Base-by-base conservation (phyloP, 2,797 vertebrate genomes). In the Brachyrhaphis roseni region DNA sequence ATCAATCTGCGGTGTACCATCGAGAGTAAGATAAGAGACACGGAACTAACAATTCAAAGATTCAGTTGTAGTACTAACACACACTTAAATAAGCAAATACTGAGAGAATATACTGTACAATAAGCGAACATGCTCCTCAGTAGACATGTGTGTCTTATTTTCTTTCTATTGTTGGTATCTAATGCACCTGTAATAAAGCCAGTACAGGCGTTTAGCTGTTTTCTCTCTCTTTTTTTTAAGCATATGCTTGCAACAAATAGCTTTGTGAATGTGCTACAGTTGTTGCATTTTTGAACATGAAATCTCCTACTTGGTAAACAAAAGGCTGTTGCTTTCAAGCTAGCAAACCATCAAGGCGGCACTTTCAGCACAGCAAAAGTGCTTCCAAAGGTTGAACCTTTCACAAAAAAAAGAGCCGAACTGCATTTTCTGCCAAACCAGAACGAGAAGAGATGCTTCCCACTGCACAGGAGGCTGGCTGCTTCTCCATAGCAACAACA, bases 331-430 rank as follows among this genome's bases (percentile, higher is more conserved):
- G 62, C 78, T 79, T 31, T 84, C 64, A 66, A 68, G 64, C 64
- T 31, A 72, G 76, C 75, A 76, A 77, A 64, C 71, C 66, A 72
- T 7, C 70, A 31, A 51, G 18, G 74, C 26, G 64, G 76, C 45
- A 55, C 75, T 72, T 82, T 73, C 23, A 77, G 79, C 73, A 28
- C 34, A 78, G 76, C 57, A 74, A 78, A 53, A 81, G 64, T 75
- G 81, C 62, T 80, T 82, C 76, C 15, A 41, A 78, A 80, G 76
- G 62, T 78, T 86, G 83, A 87, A 79, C 77, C 79, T 86, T 82
- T 77, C 76, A 79, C 72, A 66, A 47, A 46, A 46, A 20, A 85
- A 76, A 23, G 12, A 71, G 31, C 55, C 7, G 75, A 72, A 39
- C 11, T 0, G 28, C 47, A 7, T 82, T 76, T 20, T 72, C 51